These are phyloP conservation scores for Struthidea cinerea DNA, from an alignment of 2,113 vertebrate genomes.

Conservation along the genomic window DNA sequence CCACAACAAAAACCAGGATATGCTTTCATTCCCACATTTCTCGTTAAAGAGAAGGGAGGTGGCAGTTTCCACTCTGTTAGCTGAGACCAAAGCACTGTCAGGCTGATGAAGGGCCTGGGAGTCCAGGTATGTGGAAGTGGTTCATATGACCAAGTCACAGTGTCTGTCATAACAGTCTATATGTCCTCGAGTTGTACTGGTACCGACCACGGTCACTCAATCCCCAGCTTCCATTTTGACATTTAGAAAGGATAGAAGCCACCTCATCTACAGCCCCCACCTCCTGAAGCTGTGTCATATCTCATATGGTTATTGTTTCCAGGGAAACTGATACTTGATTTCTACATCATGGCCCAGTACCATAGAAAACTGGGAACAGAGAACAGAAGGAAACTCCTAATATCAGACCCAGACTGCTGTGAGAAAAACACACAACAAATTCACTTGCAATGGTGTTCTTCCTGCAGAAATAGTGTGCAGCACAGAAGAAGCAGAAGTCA, in stretches of 20 bases:
- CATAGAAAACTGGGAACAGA: neutral
- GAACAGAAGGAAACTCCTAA: neutral
- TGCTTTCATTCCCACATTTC: neutral
- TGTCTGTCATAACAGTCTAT: neutral
- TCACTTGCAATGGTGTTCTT: neutral
- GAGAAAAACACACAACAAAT: neutral
- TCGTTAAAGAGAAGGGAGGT: neutral
- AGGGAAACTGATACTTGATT: constrained; percentile 41
- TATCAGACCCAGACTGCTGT: neutral
- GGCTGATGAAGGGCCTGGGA: neutral
- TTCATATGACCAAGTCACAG: neutral
- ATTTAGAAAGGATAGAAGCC: neutral
- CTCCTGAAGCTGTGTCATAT: neutral
- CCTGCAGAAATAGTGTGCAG: neutral
- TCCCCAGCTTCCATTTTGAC: neutral
- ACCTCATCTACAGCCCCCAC: neutral
- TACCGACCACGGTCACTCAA: neutral
- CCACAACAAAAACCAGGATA: neutral
- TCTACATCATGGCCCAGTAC: neutral
- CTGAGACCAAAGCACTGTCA: neutral
- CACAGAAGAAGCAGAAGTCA: neutral
- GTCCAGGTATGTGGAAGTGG: neutral
- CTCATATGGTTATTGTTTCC: neutral
- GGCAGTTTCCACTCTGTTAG: neutral
- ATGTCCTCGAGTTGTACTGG: neutral